Base-by-base conservation (phyloP, 1,140 invertebrate genomes). In the Myzus persicae region DNA sequence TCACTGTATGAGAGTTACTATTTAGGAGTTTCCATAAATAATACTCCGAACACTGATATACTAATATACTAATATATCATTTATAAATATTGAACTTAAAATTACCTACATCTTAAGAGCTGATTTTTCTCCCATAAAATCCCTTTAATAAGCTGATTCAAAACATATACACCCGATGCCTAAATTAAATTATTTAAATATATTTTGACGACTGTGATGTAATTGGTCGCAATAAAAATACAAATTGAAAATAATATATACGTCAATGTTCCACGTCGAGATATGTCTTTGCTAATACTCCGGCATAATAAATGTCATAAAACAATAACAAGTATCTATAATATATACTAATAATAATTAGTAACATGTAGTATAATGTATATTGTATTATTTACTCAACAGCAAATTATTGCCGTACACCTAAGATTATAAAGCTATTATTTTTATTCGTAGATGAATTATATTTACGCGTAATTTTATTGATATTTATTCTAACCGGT, bases 11-110 rank as follows among this genome's bases (percentile, higher is more conserved):
- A n/a, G 46, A 38, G 11, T 20, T 89, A 89, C 20, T 89, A 51
- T 38, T 89, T 51, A 51, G 9, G 31, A 89, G n/a, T 89, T 89
- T n/a, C 18, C 46, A 89, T 89, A 89, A 51, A 89, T 38, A 54
- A 38, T 14, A 54, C 8, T 26, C n/a, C 8, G 11, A 5, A 54
- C 9, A 40, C n/a, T 24, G 54, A 89, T 54, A 54, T 26, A 26
- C n/a, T n/a, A n/a, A n/a, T n/a, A n/a, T 8, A 40, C n/a, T 24
- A 89, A 89, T 54, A 54, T 26, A 26, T 54, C 54, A 89, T 38
- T 51, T 36, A 89, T 54, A 54, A 89, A 48, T n/a, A 46, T 87
- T 48, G 7, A n/a, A 48, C 26, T 36, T 2, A 87, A n/a, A 44
- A 85, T 44, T 42, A n/a, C 3, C 5, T 31, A 46, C 9, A 87